Evolutionary conservation across 1,140 invertebrate species (phyloP), one percentile per base, ranked within the genome.

Genomic region (Meloidogyne hapla): DNA sequence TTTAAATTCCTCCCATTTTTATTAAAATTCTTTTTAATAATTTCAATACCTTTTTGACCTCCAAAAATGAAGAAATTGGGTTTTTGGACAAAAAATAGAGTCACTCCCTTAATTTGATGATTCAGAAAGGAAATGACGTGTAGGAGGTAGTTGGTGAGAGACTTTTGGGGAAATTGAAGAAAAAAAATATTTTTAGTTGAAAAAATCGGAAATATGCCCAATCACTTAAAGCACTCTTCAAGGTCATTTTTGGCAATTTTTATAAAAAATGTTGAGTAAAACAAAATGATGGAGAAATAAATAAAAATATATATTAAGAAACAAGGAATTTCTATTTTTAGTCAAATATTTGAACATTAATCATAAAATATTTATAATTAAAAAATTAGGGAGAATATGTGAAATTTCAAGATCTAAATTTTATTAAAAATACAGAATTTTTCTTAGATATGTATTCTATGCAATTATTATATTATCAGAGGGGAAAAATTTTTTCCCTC

Each of bases 241-340:
- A 56, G 48, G 48, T n/a, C 48, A 56, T 56, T 56, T 56, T 56
- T 56, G 48, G 48, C 48, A 56, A 56, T 56, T 56, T 56, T 56
- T 56, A n/a, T n/a, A 56, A 5, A 56, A 56, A 56, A 21, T 21
- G 48, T 45, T 56, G 48, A 56, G 3, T 18, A 48, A 48, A n/a
- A n/a, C n/a, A n/a, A n/a, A 48, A 1, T 33, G 33, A 56, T 56
- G n/a, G 45, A 48, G 45, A 48, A 48, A 15, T 48, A 18, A 48
- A 18, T 18, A 48, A 18, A 48, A 18, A 42, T 5, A 42, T 42
- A 12, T 42, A n/a, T 2, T 33, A 0, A 33, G 33, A 48, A 18
- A 18, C 18, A 3, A 48, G 18, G 18, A 48, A 18, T 5, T 48
- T 56, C 48, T 56, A 56, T 56, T 56, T 56, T n/a, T n/a, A n/a